phyloP scores from a whole-genome alignment of 2,797 vertebrate genomes.

The Poecilia wingei region DNA sequence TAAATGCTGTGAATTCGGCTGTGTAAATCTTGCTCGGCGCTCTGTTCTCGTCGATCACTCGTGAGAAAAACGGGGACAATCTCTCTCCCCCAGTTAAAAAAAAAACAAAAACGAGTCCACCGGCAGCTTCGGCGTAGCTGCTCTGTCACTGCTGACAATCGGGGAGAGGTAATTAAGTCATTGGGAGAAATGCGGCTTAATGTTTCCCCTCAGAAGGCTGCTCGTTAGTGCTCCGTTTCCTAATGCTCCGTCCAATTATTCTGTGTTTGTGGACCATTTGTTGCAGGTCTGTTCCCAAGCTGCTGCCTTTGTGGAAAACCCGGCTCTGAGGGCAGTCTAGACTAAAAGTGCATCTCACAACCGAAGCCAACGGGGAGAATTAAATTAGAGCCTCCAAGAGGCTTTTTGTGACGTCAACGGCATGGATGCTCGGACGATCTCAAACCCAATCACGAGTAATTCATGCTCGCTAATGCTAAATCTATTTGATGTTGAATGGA shows the following conservation, averaged over 20 bases:
- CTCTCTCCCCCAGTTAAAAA: constrained; percentile 4
- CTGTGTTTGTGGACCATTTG: constrained; percentile 40
- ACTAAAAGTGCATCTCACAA: constrained; percentile 26
- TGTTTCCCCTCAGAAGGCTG: constrained; percentile 42
- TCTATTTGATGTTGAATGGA: constrained; percentile 36
- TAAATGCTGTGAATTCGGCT: constrained; percentile 58
- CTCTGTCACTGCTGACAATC: constrained; percentile 49
- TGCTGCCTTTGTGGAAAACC: constrained; percentile 8
- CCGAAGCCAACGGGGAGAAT: constrained; percentile 36
- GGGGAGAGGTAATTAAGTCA: constrained; percentile 57
- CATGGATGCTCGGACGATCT: neutral
- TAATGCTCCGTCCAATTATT: constrained; percentile 55
- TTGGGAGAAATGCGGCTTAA: constrained; percentile 55
- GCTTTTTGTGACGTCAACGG: constrained; percentile 2
- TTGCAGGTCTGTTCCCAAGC: constrained; percentile 29
- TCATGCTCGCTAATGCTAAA: constrained; percentile 22
- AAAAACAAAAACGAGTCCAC: constrained; percentile 4
- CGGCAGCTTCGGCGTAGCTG: constrained; percentile 26
- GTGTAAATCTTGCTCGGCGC: constrained; percentile 45
- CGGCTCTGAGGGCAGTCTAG: constrained; percentile 27
- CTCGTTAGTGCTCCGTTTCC: constrained; percentile 47
- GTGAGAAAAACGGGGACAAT: constrained; percentile 16
- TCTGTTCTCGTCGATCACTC: constrained; percentile 47
- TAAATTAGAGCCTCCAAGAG: constrained; percentile 29
- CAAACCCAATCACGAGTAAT: constrained; percentile 36